Evolutionary conservation across 2,797 vertebrate species (phyloP).

Genomic region (Gymnoscopelus braueri): DNA sequence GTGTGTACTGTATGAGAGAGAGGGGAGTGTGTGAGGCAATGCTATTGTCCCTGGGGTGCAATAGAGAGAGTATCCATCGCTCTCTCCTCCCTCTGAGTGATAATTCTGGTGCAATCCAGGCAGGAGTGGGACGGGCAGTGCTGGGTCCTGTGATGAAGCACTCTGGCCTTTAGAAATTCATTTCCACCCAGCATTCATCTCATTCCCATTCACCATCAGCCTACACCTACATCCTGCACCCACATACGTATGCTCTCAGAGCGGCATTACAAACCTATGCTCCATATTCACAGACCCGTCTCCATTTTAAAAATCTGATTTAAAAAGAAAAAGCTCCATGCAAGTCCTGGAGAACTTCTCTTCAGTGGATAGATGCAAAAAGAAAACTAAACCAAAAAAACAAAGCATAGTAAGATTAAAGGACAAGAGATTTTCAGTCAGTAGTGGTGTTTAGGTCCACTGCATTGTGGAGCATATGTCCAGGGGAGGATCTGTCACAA

Average conservation of each 20-base stretch:
- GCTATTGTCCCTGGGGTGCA: conserved; percentile 75
- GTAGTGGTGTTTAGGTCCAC: conserved; percentile 46
- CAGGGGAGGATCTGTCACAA: conserved; percentile 62
- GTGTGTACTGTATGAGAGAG: background rate
- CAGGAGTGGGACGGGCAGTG: conserved; percentile 80
- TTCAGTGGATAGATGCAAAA: background rate
- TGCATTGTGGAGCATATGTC: conserved; percentile 58
- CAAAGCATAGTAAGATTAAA: background rate
- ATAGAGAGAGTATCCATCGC: conserved; percentile 80
- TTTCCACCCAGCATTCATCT: conserved; percentile 85
- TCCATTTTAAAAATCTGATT: conserved; percentile 35
- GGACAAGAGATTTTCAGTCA: conserved; percentile 38
- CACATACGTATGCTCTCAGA: conserved; percentile 51
- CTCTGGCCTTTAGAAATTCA: conserved; percentile 88
- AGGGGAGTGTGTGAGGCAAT: conserved; percentile 58
- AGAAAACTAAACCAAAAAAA: conserved; percentile 21
- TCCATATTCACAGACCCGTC: conserved; percentile 63
- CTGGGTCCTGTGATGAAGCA: conserved; percentile 78
- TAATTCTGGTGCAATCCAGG: conserved; percentile 76
- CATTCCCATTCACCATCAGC: conserved; percentile 82
- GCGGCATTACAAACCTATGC: conserved; percentile 68
- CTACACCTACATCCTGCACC: conserved; percentile 51
- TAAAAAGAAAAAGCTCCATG: conserved; percentile 45
- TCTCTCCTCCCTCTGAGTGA: conserved; percentile 80
- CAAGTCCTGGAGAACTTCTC: conserved; percentile 23